Base-by-base conservation (phyloP, 2,888 invertebrate species). In the Chaitophorus viminalis region DNA sequence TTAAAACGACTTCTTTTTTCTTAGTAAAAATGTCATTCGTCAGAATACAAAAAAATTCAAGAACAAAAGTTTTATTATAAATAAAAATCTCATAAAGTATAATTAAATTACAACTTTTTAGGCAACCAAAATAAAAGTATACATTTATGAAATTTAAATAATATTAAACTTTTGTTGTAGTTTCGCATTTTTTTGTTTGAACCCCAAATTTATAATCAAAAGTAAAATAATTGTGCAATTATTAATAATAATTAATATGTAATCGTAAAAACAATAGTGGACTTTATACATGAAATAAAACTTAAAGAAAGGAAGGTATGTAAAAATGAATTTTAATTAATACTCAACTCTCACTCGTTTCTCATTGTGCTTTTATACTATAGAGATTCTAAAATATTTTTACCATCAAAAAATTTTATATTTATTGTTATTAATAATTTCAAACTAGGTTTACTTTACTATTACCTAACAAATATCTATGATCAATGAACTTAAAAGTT, bases 31-130 rank as follows among this genome's bases (percentile, higher is more conserved):
- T 14, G 14, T 70, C 29, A 14, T 46, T 31, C 14, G 39, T n/a
- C 2, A 29, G 29, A 70, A 14, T 31, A 17, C 29, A 14, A 31
- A 70, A 3, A 31, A 70, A 9, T 70, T 70, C 14, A 29, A 60
- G 17, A 70, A 70, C 29, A 70, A 70, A 70, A 70, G 29, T 70
- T 70, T 3, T 70, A 70, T 70, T 70, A 14, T 17, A 31, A n/a
- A 68, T 70, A 70, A 70, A 70, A 31, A 70, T 70, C 70, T 31
- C 70, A 31, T 70, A 70, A 70, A 70, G n/a, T 31, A 70, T 17
- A 70, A 70, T 70, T 70, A 31, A 60, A 60, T 60, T 25, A 60
- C 6, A 60, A 60, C 1, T 21, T 60, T 25, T 60, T 9, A 21
- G 60, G 25, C 25, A 60, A 60, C 21, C 60, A 25, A 25, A 60